These are phyloP conservation scores for Lucifuga dentata DNA, from an alignment of 2,113 vertebrate genomes.

Conservation along the genomic window DNA sequence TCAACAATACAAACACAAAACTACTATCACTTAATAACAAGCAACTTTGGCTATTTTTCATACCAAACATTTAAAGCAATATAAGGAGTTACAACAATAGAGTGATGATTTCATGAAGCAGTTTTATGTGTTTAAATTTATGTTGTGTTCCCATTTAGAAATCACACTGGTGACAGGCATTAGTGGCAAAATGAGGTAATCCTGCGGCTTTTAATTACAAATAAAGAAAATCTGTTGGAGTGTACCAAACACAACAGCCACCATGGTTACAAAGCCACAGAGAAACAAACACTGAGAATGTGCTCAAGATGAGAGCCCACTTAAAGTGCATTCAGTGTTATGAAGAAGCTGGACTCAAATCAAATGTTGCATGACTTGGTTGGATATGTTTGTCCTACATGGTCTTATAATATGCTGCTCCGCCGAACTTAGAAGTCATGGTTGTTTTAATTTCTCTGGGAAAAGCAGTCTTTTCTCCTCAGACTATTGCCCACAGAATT, in stretches of 20 bases:
- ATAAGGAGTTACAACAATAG: slow-evolving; percentile 4
- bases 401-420: neutral
- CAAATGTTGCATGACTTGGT: slow-evolving; percentile 20
- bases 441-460: too few relatives aligned
- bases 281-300: slow-evolving; percentile 45
- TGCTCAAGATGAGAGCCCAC: slow-evolving; percentile 37
- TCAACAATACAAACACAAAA: neutral
- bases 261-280: slow-evolving; percentile 56
- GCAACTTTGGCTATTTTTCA: neutral
- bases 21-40: neutral
- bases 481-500: too few relatives aligned
- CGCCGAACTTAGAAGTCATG: slow-evolving; percentile 1
- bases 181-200: slow-evolving; percentile 48
- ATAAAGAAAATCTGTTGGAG: slow-evolving; percentile 53
- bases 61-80: neutral
- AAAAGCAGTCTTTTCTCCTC: too few relatives aligned
- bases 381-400: slow-evolving; percentile 15
- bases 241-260: slow-evolving; percentile 45
- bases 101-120: slow-evolving; percentile 10
- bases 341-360: slow-evolving; percentile 43
- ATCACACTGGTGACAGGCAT: slow-evolving; percentile 10
- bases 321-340: slow-evolving; percentile 6
- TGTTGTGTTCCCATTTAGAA: slow-evolving; percentile 44
- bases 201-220: slow-evolving; percentile 50
- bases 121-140: slow-evolving; percentile 22